Percentiles rank a stretch among this genome's conserved stretches.
These are phyloP conservation scores for Malachius bipustulatus DNA, from an alignment of 2,888 invertebrate species.

Conservation along the genomic window DNA sequence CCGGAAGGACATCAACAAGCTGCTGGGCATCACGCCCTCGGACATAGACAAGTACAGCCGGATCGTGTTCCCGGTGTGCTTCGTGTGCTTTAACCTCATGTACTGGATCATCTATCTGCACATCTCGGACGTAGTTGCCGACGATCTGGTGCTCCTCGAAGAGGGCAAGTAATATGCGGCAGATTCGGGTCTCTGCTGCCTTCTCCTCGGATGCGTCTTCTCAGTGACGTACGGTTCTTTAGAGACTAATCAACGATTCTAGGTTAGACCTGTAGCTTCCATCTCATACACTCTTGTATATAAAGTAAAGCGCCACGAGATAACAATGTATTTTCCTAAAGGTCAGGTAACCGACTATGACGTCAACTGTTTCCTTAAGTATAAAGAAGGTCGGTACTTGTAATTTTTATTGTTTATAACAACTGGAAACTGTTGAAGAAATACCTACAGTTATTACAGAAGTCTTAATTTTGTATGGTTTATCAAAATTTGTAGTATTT, in stretches of 20 bases:
- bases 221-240: constrained; percentile 24
- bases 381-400: no score
- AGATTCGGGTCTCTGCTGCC: no score
- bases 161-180: constrained; percentile 46
- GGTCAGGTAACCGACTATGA: no score
- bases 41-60: constrained; percentile 99
- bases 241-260: constrained; percentile 27
- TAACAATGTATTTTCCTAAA: no score
- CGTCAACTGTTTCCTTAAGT: no score
- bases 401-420: no score
- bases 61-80: constrained; percentile 96
- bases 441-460: no score
- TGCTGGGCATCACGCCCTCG: constrained; percentile 86
- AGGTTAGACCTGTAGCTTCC: constrained; percentile 25
- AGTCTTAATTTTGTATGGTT: no score
- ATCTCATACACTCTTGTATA: constrained; percentile 11
- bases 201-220: no score
- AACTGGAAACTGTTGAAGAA: no score
- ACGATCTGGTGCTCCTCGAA: constrained; percentile 75
- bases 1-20: constrained; percentile 84
- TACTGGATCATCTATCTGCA: constrained; percentile 96
- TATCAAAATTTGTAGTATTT: no score
- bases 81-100: constrained; percentile 97
- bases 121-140: constrained; percentile 91
- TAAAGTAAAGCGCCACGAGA: no score